Evolutionary conservation across 1,140 invertebrate species (phyloP).

Genomic region (Batillaria attramentaria): DNA sequence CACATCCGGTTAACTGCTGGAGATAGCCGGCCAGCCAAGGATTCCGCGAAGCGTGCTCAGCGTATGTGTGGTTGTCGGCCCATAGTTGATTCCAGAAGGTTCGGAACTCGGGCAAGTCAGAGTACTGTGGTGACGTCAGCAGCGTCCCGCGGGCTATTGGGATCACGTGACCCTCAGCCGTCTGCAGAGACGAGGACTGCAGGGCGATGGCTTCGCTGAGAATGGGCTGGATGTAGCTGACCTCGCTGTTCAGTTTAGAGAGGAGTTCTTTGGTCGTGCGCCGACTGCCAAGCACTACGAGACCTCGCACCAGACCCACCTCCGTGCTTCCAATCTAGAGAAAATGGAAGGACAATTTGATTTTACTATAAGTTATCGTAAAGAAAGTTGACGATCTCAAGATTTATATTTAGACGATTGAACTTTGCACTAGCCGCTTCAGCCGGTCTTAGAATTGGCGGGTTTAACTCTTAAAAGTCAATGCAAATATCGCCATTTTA

Average conservation of each 20-base stretch:
- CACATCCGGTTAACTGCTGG: not conserved
- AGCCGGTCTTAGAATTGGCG: too few relatives aligned
- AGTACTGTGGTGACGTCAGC: not conserved
- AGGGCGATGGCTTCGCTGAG: conserved; percentile 11
- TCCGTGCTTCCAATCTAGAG: too few relatives aligned
- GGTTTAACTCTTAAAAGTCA: too few relatives aligned
- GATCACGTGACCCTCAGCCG: not conserved
- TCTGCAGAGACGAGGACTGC: not conserved
- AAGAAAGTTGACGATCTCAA: too few relatives aligned
- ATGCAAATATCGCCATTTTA: too few relatives aligned
- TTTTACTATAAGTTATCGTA: too few relatives aligned
- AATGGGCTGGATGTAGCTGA: not conserved
- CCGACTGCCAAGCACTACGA: too few relatives aligned
- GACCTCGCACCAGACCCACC: too few relatives aligned
- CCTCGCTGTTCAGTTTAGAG: not conserved
- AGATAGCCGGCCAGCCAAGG: not conserved
- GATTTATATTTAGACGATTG: too few relatives aligned
- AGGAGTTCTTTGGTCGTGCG: conserved; percentile 1
- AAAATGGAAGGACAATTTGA: too few relatives aligned
- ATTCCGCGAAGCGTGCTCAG: not conserved
- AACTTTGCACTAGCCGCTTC: too few relatives aligned
- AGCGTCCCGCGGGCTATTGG: not conserved
- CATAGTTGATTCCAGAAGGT: conserved; percentile 8
- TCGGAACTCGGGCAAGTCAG: not conserved
- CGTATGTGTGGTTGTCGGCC: not conserved